A percentile compares a stretch with the other conserved stretches of the same genome.
Conservation (phyloP, 2,113 vertebrate species). For the Lophura nycthemera region DNA sequence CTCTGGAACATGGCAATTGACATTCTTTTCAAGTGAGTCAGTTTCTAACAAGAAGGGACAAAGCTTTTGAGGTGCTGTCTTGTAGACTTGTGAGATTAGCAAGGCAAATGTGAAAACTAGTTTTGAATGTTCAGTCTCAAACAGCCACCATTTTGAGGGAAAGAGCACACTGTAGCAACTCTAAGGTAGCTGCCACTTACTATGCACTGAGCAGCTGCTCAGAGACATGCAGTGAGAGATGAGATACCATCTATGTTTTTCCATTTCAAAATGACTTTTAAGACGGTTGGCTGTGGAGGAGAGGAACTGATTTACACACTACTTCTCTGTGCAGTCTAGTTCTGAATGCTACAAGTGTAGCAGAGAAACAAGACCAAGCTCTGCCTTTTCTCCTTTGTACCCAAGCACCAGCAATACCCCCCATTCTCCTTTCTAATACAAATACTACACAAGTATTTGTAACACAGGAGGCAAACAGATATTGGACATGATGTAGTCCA, state of each 20-base stretch:
- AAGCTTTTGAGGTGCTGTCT: neutral
- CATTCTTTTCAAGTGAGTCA: neutral
- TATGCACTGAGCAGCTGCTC: neutral
- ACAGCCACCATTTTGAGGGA: neutral
- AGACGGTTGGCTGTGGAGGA: neutral
- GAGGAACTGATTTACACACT: neutral
- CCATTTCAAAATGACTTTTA: neutral
- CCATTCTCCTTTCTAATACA: neutral
- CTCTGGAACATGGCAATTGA: neutral
- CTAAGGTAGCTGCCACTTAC: neutral
- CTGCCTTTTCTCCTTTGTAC: neutral
- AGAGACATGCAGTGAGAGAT: neutral
- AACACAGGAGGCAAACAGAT: fast-evolving
- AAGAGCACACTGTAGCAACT: fast-evolving
- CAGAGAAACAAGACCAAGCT: neutral
- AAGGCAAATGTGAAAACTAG: neutral
- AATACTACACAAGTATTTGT: neutral
- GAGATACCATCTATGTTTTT: neutral
- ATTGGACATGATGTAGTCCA: neutral
- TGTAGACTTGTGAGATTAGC: neutral
- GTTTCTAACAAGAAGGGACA: neutral
- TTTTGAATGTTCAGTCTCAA: neutral
- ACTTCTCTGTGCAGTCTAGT: neutral
- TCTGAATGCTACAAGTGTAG: neutral
- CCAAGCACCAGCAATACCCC: neutral